Conservation (phyloP, 2,797 vertebrate species). For the Rhinatrema bivittatum region DNA sequence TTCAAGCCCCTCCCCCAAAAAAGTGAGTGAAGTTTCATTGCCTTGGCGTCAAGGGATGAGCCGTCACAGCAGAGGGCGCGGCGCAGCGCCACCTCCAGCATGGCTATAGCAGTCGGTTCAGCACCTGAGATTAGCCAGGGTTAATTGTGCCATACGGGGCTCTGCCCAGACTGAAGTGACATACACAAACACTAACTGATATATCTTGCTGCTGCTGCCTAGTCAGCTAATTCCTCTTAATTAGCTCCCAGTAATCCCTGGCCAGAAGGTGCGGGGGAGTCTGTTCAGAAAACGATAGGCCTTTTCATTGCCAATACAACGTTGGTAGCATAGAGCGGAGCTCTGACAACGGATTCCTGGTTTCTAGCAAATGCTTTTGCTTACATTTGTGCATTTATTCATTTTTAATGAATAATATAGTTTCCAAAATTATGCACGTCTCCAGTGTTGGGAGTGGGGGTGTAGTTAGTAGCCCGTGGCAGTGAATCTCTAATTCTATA, state of each 20-base stretch:
- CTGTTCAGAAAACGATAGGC: neutral
- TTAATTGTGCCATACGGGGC: neutral
- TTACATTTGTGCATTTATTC: slow-evolving; percentile 55
- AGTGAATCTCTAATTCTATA: too few species aligned
- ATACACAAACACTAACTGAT: neutral
- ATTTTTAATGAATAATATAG: slow-evolving; percentile 57
- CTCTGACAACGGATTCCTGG: slow-evolving; percentile 28
- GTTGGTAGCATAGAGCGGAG: neutral
- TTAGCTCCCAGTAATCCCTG: neutral
- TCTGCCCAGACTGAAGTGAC: neutral
- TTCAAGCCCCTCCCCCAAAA: slow-evolving; percentile 36
- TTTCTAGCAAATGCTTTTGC: slow-evolving; percentile 35
- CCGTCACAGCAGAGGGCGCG: neutral
- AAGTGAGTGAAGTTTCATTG: slow-evolving; percentile 3
- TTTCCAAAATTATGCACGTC: slow-evolving; percentile 49
- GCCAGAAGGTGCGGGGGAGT: neutral
- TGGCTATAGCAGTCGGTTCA: neutral
- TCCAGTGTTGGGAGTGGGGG: slow-evolving; percentile 28
- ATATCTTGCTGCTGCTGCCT: neutral
- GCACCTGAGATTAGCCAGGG: neutral
- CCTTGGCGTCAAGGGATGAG: neutral
- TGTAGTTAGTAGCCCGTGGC: too few species aligned
- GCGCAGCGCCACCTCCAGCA: neutral
- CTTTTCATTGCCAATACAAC: slow-evolving; percentile 16
- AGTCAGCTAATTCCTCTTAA: neutral